Percentiles rank a stretch among this genome's conserved stretches.
Evolutionary conservation across 2,113 vertebrate species (phyloP).

Genomic region (Bucco capensis): DNA sequence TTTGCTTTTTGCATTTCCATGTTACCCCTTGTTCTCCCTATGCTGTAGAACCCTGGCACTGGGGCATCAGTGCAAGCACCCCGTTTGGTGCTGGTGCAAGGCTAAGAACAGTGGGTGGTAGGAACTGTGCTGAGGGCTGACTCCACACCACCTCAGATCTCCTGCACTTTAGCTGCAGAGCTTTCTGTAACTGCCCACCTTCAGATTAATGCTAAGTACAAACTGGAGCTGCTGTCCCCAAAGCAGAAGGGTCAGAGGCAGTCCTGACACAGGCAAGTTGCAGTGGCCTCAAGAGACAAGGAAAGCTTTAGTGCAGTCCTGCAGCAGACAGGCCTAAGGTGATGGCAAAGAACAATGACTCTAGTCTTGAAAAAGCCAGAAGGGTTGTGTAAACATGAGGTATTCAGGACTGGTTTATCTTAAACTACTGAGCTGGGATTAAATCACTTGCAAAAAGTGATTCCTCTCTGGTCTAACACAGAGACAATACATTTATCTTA

Average conservation of each 20-base stretch:
- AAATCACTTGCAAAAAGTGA: background rate
- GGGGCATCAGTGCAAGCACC: background rate
- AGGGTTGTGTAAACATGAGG: background rate
- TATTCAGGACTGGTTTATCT: background rate
- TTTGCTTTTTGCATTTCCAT: background rate
- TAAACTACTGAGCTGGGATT: background rate
- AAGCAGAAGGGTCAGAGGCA: background rate
- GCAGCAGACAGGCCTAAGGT: background rate
- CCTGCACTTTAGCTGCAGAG: background rate
- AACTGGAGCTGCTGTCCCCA: background rate
- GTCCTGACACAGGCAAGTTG: background rate
- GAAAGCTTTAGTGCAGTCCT: background rate
- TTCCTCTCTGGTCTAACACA: background rate
- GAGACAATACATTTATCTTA: background rate
- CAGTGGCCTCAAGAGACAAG: fast-evolving
- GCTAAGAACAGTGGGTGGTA: fast-evolving
- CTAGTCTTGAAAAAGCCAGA: background rate
- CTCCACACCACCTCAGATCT: background rate
- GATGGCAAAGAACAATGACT: background rate
- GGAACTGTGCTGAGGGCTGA: fast-evolving
- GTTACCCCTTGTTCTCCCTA: background rate
- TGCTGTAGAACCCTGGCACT: background rate
- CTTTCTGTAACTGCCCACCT: background rate
- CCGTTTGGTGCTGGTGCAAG: background rate
- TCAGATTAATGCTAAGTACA: background rate